Base-by-base conservation (phyloP, 2,113 vertebrate genomes). In the Ploceus nigricollis region DNA sequence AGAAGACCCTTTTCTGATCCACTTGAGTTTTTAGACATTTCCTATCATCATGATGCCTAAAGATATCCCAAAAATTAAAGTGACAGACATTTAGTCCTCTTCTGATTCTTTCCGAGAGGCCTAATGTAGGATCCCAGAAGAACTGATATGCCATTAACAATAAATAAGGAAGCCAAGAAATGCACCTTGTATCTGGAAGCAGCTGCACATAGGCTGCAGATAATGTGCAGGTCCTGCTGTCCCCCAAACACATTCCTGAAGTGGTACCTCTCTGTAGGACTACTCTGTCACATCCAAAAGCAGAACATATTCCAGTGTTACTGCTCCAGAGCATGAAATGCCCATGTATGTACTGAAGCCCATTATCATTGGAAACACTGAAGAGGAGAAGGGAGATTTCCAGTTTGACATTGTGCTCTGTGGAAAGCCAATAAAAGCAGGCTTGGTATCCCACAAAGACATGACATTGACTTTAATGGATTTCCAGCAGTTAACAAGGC, bases 271-370 rank as follows among this genome's bases (percentile, higher is more conserved):
- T 75, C 44, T 72, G 28, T 8, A 11, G 5, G 57, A 39, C 91
- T 80, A 54, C 47, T 30, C 48, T 60, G 25, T 76, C 50, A 33
- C 11, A 13, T 50, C 27, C 4, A 17, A 82, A 57, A 91, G 50
- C 53, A 58, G 47, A 83, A 42, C 2, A 0, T 21, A 47, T 45
- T 78, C 51, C 63, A 80, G 37, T 6, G 1, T 28, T 82, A 53
- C 28, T 57, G 53, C 65, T 76, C n/a, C 78, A 82, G 66, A 79
- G 53, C 58, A 44, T 5, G 15, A 87, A 75, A 85, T 24, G n/a
- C 21, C 37, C 3, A 0, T 0, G 0, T 47, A 37, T 7, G 19
- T 66, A 42, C 9, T 77, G 82, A 72, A 61, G 50, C 18, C 53
- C 51, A 40, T 25, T 53, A 65, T 25, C 30, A 69, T 2, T 54